Evolutionary conservation across 2,797 vertebrate species (phyloP), one percentile per base, ranked within the genome.

Genomic region (Periparus ater): DNA sequence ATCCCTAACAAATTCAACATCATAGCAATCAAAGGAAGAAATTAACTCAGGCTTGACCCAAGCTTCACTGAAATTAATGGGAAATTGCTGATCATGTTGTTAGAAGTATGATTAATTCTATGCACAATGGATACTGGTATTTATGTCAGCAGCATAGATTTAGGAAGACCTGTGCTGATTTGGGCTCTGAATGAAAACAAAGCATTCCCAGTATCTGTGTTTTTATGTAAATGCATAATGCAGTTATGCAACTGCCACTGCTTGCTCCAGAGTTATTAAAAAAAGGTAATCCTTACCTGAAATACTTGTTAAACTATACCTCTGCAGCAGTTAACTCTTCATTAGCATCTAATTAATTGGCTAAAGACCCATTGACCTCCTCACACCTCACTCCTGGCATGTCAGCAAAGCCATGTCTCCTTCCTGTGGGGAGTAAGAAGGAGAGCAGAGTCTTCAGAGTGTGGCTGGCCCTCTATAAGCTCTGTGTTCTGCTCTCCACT

Each of bases 191-290:
- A 88, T 38, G 26, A 78, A 78, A 86, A 10, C 6, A 57, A 68
- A 83, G 3, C 6, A n/a, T 47, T 85, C 17, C 55, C 60, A 92
- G 9, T 25, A 34, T 8, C 19, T 17, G 5, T 40, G 16, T 19
- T 70, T 57, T 29, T 17, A 58, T 16, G 17, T 42, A 42, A 42
- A 42, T 17, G 42, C 42, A 42, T 42, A 42, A 42, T 42, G 42
- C 42, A 42, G 42, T 29, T 17, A 58, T 16, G 17, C 19, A 47
- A 3, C 11, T 25, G 19, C 2, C 1, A 0, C 21, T 47, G 25
- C 8, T 27, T 1, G 0, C 25, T 42, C 7, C 11, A 29, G 40
- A 13, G 9, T 62, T 77, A 67, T 42, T 27, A 7, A 38, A 62
- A 68, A 65, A 81, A n/a, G 65, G 17, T 32, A 58, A 44, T 17